Base-by-base conservation (phyloP, 64 coral and sea anemone species). In the Montipora capricornis region DNA sequence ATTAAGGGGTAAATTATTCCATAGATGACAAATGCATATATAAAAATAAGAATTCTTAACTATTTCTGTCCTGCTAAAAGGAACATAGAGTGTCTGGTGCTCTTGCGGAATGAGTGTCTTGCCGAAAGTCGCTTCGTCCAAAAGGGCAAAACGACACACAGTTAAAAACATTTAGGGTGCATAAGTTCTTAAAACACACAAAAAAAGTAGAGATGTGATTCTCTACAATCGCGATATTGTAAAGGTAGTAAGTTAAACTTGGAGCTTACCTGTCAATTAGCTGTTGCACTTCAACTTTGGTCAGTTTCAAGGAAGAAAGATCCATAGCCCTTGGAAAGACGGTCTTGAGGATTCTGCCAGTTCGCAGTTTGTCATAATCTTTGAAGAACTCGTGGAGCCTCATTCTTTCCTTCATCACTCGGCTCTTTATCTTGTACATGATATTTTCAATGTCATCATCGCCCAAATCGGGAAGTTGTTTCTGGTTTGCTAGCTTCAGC, bases 341-440 rank as follows among this genome's bases (percentile, higher is more conserved):
- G 1, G 88, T 95, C 78, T 95, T 96, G 0, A 95, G 69, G 87
- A 99, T 92, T 67, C 98, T 79, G 0, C 98, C 98, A 19, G 94
- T 99, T 16, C 98, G 91, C 15, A 99, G 46, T 58, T 99, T 99
- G 92, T 99, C 98, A 59, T 99, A 99, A 48, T 99, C 98, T 16
- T 78, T 93, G 84, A 96, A 94, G 74, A 96, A 99, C 81, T 99
- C 98, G 10, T 89, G 59, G 6, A 99, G 92, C 13, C 98, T 92
- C 47, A 99, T 92, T 44, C 98, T 88, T 75, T 99, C 98, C 68
- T 99, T 99, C 92, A 99, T 96, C 17, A 99, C 95, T 47, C 77
- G 75, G 20, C 84, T 91, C 52, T 99, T 99, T 14, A 99, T 99
- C 69, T 96, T 94, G 61, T 99, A 91, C 89, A 99, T 91, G 71